Base-by-base conservation (phyloP, 2,113 vertebrate genomes). In the Cebus imitator region DNA sequence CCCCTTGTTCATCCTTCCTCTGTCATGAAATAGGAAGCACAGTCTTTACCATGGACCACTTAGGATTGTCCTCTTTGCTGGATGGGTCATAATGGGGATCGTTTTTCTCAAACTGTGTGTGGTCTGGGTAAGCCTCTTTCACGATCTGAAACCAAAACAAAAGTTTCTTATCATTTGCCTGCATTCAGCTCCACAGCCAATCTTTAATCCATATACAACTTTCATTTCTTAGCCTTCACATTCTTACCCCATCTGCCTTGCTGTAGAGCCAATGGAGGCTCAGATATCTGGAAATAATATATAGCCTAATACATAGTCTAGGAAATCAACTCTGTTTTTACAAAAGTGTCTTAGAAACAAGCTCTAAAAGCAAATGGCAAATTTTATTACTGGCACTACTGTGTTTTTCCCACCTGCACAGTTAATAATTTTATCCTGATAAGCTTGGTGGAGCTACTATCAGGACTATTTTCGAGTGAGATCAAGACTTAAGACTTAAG, bases 61-160 rank as follows among this genome's bases (percentile, higher is more conserved):
- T 99, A 80, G 99, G 99, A 95, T 99, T 99, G 93, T 99, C 99
- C 61, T 98, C 97, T 97, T 98, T 99, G 99, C 99, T 99, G 97
- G 98, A 98, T 40, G 99, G 98, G 84, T 99, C 99, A 48, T 99
- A 99, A 79, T 99, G 99, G 70, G 98, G 99, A 88, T 98, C 99
- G 78, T 99, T 99, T 98, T 99, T 99, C 97, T 99, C 99, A 98
- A 99, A 99, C 98, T 99, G 99, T n/a, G 99, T 99, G 97, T 99
- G 99, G 97, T 99, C 99, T 89, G 99, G 99, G 57, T 99, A 99
- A 0, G 99, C 99, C 97, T 99, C 99, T 98, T 99, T 99, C 55
- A 99, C 99, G 0, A 99, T 99, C 99, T 99, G 87, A 50, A 87
- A 98, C 66, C n/a, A 97, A 87, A 96, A 83, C 70, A 52, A 17